Evolutionary conservation across 2,113 vertebrate species (phyloP), one percentile per base, ranked within the genome.

Genomic region (Lepidiolamprologus cunningtoni): DNA sequence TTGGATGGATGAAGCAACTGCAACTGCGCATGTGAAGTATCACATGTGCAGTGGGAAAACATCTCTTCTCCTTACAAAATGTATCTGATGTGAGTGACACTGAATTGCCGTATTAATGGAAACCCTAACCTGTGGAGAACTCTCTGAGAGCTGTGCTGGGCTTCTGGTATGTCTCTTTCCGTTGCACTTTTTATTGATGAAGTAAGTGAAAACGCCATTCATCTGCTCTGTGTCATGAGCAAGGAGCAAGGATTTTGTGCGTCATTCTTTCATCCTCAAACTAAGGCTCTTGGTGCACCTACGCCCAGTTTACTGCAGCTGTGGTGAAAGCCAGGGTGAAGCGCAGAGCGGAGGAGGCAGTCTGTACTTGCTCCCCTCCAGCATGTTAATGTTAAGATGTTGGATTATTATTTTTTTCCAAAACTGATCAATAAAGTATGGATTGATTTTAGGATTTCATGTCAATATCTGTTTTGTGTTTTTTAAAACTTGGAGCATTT

Each of bases 161-260:
- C 89, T 57, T 47, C 88, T 85, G 86, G 82, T 35, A 80, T 73
- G 50, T 86, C 82, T 83, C 40, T 93, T 90, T 91, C 89, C 91
- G 81, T 83, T 26, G 58, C 19, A 26, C 45, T 55, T 91, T 87
- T 94, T 91, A 87, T 83, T 86, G 88, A 87, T 17, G 81, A 85
- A 91, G 85, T 91, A 91, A 91, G 91, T 91, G 90, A 93, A 94
- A 94, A 93, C 93, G 68, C 87, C 53, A 91, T 91, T 93, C 90
- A 92, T 94, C 93, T 95, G 94, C 93, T 92, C 91, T 92, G 90
- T 95, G 90, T 94, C 95, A 90, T 79, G 83, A 93, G 86, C 92
- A 66, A 66, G 87, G 88, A 89, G 79, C 86, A 57, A 91, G 83
- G 83, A 88, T 91, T 94, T 91, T 92, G 90, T 95, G 92, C 93